Base-by-base conservation (phyloP, 2,888 invertebrate species). In the Pemphredon lugubris region DNA sequence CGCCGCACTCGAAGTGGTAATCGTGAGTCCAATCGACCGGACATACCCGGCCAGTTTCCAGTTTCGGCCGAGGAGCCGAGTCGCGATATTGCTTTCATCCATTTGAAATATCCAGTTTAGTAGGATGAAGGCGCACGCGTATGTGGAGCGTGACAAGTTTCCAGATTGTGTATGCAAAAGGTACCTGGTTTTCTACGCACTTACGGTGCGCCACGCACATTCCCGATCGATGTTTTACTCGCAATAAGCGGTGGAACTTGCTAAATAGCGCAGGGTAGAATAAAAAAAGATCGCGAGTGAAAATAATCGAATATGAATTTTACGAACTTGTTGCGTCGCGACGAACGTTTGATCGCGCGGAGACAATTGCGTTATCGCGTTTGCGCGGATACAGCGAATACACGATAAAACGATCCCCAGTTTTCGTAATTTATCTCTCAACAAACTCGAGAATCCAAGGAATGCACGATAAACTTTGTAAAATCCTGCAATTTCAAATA, bases 131-230 rank as follows among this genome's bases (percentile, higher is more conserved):
- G 73, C 73, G 73, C 78, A 57, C 71, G 68, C 67, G 75, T 81
- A 83, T 83, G 75, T 83, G 69, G 83, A 83, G 78, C 83, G 79
- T 81, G 79, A 83, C 82, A 72, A 70, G 75, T 81, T 79, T 77
- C 67, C 70, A 75, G 79, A 77, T 82, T 70, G 69, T 65, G 75
- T 72, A 74, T 74, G 71, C 71, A 75, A 80, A 78, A 73, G 69
- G 63, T 72, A 73, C 60, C 60, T 48, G 70, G 53, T 58, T 77
- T 75, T 66, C 75, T 73, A 72, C 68, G 73, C 77, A 60, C 57
- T 68, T 66, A 57, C 60, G 6, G 40, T 16, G 40, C 67, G 60
- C 48, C 63, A 37, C 54, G 53, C 21, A 11, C 21, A 45, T 5
- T 45, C 6, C 23, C n/a, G 6, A 4, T 5, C 14, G 13, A 16